phyloP scores from a whole-genome alignment of 2,888 invertebrate genomes.

The Acronicta aceris region DNA sequence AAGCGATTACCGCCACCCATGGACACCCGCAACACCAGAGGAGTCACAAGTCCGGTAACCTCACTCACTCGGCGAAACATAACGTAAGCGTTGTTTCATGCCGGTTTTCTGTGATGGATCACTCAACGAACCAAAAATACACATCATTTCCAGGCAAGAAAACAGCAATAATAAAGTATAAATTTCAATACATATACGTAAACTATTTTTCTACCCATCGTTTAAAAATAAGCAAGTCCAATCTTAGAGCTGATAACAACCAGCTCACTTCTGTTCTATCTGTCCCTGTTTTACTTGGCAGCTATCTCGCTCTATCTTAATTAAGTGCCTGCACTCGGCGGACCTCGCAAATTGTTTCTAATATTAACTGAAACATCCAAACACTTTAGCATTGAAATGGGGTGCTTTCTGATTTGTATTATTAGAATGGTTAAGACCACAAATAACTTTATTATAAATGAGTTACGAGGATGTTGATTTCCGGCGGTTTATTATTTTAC shows the following conservation, averaged over 20 bases:
- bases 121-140: too few species aligned
- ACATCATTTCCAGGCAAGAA: too few species aligned
- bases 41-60: too few species aligned
- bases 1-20: too few species aligned
- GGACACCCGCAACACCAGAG: too few species aligned
- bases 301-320: constrained; percentile 15
- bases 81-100: too few species aligned
- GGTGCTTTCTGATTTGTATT: constrained; percentile 23
- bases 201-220: neutral
- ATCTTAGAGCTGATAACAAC: constrained; percentile 13
- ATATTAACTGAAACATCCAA: constrained; percentile 48
- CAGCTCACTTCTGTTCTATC: constrained; percentile 1
- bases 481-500: neutral
- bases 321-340: constrained; percentile 15
- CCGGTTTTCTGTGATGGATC: too few species aligned
- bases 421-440: neutral
- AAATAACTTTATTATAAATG: constrained; percentile 1
- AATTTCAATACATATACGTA: too few species aligned
- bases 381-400: constrained; percentile 24
- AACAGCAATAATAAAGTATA: too few species aligned
- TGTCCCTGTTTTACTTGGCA: constrained; percentile 7
- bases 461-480: neutral
- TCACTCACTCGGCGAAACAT: too few species aligned
- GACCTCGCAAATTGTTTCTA: constrained; percentile 31
- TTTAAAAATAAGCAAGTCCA: constrained; percentile 13